phyloP scores from a whole-genome alignment of 2,113 vertebrate genomes.

The Grallaria varia region DNA sequence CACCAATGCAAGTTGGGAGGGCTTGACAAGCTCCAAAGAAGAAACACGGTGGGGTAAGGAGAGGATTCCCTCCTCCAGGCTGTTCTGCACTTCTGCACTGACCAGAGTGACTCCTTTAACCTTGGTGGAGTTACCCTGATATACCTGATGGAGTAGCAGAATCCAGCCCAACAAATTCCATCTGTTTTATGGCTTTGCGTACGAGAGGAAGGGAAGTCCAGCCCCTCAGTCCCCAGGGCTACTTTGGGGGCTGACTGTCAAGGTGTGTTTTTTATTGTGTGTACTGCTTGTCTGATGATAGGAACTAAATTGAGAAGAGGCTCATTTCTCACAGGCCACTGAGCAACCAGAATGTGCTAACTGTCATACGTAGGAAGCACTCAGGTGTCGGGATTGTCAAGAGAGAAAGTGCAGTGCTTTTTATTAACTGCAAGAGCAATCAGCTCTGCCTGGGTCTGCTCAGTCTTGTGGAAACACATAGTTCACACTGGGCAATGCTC shows the following conservation, averaged over 20 bases:
- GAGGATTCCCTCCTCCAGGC: background rate
- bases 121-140: background rate
- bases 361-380: slow-evolving; percentile 62
- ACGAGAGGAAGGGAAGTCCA: background rate
- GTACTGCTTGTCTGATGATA: slow-evolving; percentile 58
- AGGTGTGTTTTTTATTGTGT: slow-evolving; percentile 59
- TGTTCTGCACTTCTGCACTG: background rate
- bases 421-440: slow-evolving; percentile 70
- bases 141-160: background rate
- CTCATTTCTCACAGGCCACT: slow-evolving; percentile 65
- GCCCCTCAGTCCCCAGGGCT: background rate
- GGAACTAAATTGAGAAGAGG: slow-evolving; percentile 68
- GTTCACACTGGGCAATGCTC: slow-evolving; percentile 62
- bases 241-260: slow-evolving; percentile 48
- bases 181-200: background rate
- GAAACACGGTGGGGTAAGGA: background rate
- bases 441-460: slow-evolving; percentile 67
- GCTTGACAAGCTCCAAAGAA: background rate
- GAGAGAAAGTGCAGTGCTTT: slow-evolving; percentile 61
- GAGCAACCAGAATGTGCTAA: slow-evolving; percentile 68
- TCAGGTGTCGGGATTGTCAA: slow-evolving; percentile 67
- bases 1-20: background rate
- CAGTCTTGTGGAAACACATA: slow-evolving; percentile 68
- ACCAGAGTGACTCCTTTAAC: background rate
- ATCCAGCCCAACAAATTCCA: background rate